A percentile compares a stretch with the other conserved stretches of the same genome.
Conservation (phyloP, 2,888 invertebrate species). For the Noctuana brunneofusca region DNA sequence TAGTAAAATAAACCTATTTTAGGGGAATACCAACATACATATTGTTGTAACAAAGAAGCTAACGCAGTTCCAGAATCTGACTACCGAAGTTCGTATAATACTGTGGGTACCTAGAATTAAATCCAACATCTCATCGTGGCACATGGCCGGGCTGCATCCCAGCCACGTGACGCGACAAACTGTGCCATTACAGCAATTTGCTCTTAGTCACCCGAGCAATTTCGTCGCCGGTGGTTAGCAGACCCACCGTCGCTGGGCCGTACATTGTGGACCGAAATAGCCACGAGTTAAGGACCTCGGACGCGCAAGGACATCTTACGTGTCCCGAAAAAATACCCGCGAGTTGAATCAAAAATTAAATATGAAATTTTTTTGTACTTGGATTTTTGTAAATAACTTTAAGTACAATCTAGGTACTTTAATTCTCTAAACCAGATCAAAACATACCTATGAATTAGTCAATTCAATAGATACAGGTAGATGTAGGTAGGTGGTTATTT, state of each 20-base stretch:
- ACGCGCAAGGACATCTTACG: slow-evolving; percentile 22
- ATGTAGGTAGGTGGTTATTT: neutral
- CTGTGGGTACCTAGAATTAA: neutral
- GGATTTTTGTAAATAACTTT: neutral
- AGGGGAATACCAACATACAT: neutral
- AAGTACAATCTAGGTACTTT: neutral
- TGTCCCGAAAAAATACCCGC: neutral
- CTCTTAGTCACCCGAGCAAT: slow-evolving; percentile 31
- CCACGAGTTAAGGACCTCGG: slow-evolving; percentile 13
- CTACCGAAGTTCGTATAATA: neutral
- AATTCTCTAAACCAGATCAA: neutral
- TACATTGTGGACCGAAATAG: slow-evolving; percentile 22
- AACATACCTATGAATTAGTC: neutral
- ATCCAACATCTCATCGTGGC: neutral
- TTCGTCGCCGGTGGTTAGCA: slow-evolving; percentile 17
- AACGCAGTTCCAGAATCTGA: neutral
- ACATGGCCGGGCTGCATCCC: slow-evolving; percentile 13
- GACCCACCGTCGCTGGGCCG: slow-evolving; percentile 26
- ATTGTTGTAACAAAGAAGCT: neutral
- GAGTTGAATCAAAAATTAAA: neutral
- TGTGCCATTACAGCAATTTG: slow-evolving; percentile 23
- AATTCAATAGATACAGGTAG: too few relatives aligned
- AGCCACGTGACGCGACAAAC: slow-evolving; percentile 15
- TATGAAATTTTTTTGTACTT: neutral
- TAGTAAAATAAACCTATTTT: neutral